Evolutionary conservation across 2,797 vertebrate species (phyloP).

Genomic region (Brachyalestes nurse): DNA sequence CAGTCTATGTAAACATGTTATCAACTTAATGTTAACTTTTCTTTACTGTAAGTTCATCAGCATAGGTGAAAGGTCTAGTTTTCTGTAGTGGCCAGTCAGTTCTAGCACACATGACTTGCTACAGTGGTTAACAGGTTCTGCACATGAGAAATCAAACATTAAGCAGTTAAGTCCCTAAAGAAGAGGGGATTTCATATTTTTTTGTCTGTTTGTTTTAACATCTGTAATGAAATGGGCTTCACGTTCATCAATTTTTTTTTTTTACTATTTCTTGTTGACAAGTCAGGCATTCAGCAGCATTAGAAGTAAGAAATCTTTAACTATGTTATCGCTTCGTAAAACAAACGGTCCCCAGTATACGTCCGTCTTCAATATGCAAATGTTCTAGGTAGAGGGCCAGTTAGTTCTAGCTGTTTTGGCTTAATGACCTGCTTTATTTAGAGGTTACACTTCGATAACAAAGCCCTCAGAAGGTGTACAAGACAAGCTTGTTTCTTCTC

Average conservation of each 20-base stretch:
- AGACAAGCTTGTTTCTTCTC: conserved; percentile 28
- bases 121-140: conserved; percentile 24
- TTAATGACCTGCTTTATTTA: conserved; percentile 22
- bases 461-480: conserved; percentile 56
- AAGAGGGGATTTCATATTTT: conserved; percentile 6
- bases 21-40: conserved; percentile 30
- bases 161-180: conserved; percentile 34
- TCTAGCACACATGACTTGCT: conserved; percentile 20
- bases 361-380: conserved; percentile 28
- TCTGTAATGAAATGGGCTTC: not conserved
- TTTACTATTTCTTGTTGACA: not conserved
- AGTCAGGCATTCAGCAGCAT: not conserved
- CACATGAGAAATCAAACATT: conserved; percentile 44
- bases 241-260: conserved; percentile 4
- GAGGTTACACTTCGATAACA: conserved; percentile 52
- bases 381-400: not conserved
- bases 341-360: conserved; percentile 26
- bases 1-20: conserved; percentile 44
- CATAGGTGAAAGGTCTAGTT: conserved; percentile 27
- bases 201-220: conserved; percentile 3
- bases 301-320: not conserved
- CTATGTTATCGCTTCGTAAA: conserved; percentile 1
- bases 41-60: conserved; percentile 18
- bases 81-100: conserved; percentile 36
- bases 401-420: not conserved